phyloP scores from a whole-genome alignment of 1,140 invertebrate genomes.

The Drosophila kanapiae region DNA sequence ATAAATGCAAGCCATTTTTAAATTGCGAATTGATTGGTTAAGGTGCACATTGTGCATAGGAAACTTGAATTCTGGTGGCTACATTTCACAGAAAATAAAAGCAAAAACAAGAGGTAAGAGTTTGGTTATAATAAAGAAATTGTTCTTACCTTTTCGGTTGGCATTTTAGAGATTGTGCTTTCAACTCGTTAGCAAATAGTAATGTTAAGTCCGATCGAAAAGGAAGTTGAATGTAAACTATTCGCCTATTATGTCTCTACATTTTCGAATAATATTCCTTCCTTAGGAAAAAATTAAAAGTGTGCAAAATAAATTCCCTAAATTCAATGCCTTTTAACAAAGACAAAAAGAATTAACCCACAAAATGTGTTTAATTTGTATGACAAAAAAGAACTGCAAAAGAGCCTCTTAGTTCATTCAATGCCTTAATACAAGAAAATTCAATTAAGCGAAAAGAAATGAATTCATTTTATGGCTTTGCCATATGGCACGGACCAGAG shows the following conservation, averaged over 20 bases:
- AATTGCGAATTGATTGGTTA: constrained; percentile 5
- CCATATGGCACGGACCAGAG: background rate
- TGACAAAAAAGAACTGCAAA: background rate
- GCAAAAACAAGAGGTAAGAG: too few species aligned
- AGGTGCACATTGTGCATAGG: constrained; percentile 57
- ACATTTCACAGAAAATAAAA: background rate
- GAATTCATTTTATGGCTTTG: constrained; percentile 22
- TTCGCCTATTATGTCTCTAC: background rate
- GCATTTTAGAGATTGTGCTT: constrained; percentile 14
- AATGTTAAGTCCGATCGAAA: background rate
- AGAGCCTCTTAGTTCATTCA: constrained; percentile 1
- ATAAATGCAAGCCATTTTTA: constrained; percentile 30
- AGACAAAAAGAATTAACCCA: background rate
- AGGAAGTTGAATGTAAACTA: background rate
- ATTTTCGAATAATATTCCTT: too few species aligned
- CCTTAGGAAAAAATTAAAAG: background rate
- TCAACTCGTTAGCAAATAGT: background rate
- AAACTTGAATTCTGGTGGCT: constrained; percentile 53
- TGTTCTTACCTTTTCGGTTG: constrained; percentile 20
- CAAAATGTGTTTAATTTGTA: background rate
- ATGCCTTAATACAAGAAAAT: constrained; percentile 18
- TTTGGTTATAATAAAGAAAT: background rate
- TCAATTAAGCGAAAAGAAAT: constrained; percentile 23
- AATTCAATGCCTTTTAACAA: background rate
- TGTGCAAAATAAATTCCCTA: background rate